Conservation (phyloP, 2,797 vertebrate species). For the Siniperca obscura region DNA sequence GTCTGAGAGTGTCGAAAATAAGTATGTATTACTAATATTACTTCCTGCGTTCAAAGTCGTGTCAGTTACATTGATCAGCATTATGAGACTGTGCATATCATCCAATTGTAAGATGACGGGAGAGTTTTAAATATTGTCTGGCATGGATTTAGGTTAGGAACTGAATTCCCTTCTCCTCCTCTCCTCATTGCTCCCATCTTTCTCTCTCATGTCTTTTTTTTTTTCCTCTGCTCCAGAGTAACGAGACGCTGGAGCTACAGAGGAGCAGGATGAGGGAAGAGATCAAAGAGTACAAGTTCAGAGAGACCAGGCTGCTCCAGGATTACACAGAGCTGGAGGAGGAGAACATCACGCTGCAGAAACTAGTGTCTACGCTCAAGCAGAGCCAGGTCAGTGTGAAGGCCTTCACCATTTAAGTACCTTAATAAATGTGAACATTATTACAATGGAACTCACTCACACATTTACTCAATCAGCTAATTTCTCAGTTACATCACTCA, state of each 20-base stretch:
- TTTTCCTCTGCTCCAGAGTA: slow-evolving; percentile 83
- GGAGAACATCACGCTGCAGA: slow-evolving; percentile 98
- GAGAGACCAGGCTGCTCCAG: slow-evolving; percentile 94
- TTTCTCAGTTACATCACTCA: slow-evolving; percentile 14
- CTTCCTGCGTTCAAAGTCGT: not conserved
- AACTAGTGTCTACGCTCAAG: slow-evolving; percentile 92
- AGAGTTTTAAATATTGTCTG: not conserved
- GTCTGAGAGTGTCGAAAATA: not conserved
- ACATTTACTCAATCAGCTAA: not conserved
- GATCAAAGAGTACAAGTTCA: slow-evolving; percentile 97
- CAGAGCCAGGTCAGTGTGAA: slow-evolving; percentile 78
- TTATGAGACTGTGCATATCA: not conserved
- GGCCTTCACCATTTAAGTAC: not conserved
- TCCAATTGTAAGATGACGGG: not conserved
- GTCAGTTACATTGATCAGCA: not conserved
- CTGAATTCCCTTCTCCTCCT: not conserved
- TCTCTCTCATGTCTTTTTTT: not conserved
- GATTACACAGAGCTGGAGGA: slow-evolving; percentile 98
- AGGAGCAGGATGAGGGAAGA: slow-evolving; percentile 95
- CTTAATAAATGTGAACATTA: not conserved
- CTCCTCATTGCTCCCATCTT: slow-evolving; percentile 2
- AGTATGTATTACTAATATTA: not conserved
- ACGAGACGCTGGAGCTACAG: slow-evolving; percentile 94
- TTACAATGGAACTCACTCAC: not conserved
- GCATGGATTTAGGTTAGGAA: not conserved